Evolutionary conservation across 2,888 invertebrate species (phyloP).

Genomic region (Coremacera marginata): DNA sequence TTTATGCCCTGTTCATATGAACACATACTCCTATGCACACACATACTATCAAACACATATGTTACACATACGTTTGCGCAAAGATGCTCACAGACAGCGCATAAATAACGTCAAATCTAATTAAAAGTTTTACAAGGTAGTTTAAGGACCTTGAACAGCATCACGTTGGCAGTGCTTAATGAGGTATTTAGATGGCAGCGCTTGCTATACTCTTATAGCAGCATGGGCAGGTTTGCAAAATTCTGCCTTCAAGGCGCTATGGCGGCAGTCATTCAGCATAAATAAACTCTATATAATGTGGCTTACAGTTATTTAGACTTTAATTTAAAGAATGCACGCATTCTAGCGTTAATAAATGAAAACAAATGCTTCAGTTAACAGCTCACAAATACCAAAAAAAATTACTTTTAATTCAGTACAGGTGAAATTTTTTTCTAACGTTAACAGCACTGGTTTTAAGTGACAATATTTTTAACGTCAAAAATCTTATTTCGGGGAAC

Average conservation of each 20-base stretch:
- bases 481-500: neutral
- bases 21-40: too few species aligned
- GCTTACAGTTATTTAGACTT: too few species aligned
- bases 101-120: neutral
- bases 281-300: too few species aligned
- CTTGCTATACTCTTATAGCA: too few species aligned
- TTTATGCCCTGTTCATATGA: neutral
- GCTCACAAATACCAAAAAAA: neutral
- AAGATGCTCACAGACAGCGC: neutral
- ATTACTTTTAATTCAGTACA: too few species aligned
- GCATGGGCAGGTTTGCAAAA: too few species aligned
- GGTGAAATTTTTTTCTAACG: too few species aligned
- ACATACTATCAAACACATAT: neutral
- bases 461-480: too few species aligned
- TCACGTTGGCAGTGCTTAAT: neutral
- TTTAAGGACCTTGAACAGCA: neutral
- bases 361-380: too few species aligned
- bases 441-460: too few species aligned
- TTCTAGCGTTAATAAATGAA: too few species aligned
- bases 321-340: too few species aligned
- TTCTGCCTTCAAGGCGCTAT: neutral
- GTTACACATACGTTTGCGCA: constrained; percentile 5
- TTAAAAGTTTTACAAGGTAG: constrained; percentile 10
- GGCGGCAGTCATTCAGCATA: neutral
- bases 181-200: neutral